These are phyloP conservation scores for Botia almorhae DNA, from an alignment of 2,797 vertebrate species.

Conservation along the genomic window DNA sequence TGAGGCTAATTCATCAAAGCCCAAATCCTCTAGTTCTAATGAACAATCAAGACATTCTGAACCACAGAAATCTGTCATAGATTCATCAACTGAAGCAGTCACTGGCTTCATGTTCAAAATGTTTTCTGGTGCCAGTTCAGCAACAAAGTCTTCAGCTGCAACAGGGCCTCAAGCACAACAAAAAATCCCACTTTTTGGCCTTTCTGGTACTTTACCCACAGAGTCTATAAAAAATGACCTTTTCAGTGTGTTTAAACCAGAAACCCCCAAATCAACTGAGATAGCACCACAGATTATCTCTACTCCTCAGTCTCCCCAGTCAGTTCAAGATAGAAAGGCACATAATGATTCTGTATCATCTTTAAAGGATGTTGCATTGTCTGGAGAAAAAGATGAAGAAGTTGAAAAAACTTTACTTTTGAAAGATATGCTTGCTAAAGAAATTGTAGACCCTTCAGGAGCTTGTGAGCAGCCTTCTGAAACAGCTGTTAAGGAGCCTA, in stretches of 20 bases:
- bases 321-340: slow-evolving; percentile 58
- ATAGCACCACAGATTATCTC: slow-evolving; percentile 47
- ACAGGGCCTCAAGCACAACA: slow-evolving; percentile 76
- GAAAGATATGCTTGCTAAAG: slow-evolving; percentile 22
- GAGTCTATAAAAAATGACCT: slow-evolving; percentile 75
- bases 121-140: slow-evolving; percentile 70
- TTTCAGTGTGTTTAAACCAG: slow-evolving; percentile 81
- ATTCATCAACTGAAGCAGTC: slow-evolving; percentile 84
- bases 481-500: slow-evolving; percentile 56
- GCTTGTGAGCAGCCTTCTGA: slow-evolving; percentile 41
- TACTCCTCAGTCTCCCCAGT: slow-evolving; percentile 42
- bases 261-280: slow-evolving; percentile 60
- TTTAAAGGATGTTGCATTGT: neutral
- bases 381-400: slow-evolving; percentile 37
- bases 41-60: slow-evolving; percentile 69
- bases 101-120: slow-evolving; percentile 88
- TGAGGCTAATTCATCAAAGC: slow-evolving; percentile 30
- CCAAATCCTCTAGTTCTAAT: slow-evolving; percentile 59
- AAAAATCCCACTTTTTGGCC: slow-evolving; percentile 80
- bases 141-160: slow-evolving; percentile 69
- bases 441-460: neutral
- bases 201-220: slow-evolving; percentile 74
- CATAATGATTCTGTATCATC: too few relatives aligned
- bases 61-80: slow-evolving; percentile 77
- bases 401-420: neutral